These are phyloP conservation scores for Lepidochrysops patricia DNA, from an alignment of 2,888 invertebrate genomes.

Conservation along the genomic window DNA sequence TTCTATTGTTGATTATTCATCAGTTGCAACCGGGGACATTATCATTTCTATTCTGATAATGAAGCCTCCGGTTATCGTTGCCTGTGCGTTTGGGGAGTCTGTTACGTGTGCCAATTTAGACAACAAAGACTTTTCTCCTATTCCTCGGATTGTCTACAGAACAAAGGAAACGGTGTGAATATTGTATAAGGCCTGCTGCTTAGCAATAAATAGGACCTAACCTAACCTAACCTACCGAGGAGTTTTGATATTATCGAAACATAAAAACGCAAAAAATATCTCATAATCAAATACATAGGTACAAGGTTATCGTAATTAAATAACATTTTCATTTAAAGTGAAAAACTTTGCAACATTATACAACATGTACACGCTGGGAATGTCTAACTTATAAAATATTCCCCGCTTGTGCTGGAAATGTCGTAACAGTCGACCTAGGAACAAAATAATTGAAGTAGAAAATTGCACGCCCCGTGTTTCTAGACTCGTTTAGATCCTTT, in stretches of 20 bases:
- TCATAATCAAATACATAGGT: no score
- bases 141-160: not conserved
- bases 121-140: not conserved
- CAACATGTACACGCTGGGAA: not conserved
- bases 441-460: constrained; percentile 1
- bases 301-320: no score
- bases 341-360: not conserved
- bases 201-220: no score
- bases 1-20: constrained; percentile 51
- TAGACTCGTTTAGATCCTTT: not conserved
- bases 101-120: not conserved
- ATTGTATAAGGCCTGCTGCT: not conserved
- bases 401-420: constrained; percentile 1
- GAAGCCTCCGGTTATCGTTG: constrained; percentile 11
- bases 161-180: not conserved
- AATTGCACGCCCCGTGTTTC: not conserved
- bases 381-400: constrained; percentile 5
- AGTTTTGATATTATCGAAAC: no score
- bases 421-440: not conserved
- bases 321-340: not conserved
- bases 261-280: no score
- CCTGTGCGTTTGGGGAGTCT: constrained; percentile 4
- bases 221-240: no score
- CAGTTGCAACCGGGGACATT: constrained; percentile 28
- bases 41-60: constrained; percentile 26